A percentile compares a stretch with the other conserved stretches of the same genome.
Evolutionary conservation across 2,113 vertebrate species (phyloP).

Genomic region (Cephalopholis sonnerati): DNA sequence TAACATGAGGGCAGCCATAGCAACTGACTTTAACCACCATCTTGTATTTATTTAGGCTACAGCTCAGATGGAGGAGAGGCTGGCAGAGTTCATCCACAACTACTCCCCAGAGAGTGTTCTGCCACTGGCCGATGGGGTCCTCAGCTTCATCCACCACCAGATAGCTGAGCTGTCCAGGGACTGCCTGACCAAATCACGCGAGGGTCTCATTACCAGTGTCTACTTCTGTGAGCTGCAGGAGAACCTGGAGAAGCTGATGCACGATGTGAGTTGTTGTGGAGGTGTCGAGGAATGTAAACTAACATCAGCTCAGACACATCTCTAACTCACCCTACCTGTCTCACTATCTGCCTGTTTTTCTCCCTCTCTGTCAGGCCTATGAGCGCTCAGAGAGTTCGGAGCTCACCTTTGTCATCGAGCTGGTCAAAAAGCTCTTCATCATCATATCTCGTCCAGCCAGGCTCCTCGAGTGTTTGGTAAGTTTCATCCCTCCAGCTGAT

Average conservation of each 20-base stretch:
- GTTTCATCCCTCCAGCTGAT: conserved; percentile 39
- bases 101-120: conserved; percentile 90
- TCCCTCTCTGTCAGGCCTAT: conserved; percentile 85
- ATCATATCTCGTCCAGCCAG: conserved; percentile 94
- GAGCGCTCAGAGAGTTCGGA: conserved; percentile 94
- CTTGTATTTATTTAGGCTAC: conserved; percentile 86
- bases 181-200: conserved; percentile 92
- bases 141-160: conserved; percentile 98
- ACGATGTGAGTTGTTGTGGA: conserved; percentile 87
- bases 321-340: conserved; percentile 6
- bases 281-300: neutral
- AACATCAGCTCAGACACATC: neutral
- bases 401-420: conserved; percentile 92
- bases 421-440: conserved; percentile 95
- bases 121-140: conserved; percentile 92
- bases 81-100: conserved; percentile 89
- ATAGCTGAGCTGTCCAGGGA: conserved; percentile 93
- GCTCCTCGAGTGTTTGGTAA: conserved; percentile 94
- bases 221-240: conserved; percentile 97
- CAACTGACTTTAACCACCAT: neutral
- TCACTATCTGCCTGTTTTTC: conserved; percentile 2
- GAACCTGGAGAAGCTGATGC: conserved; percentile 93
- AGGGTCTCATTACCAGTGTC: conserved; percentile 92
- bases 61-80: conserved; percentile 95
- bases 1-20: too few relatives aligned